Base-by-base conservation (phyloP, 2,888 invertebrate genomes). In the Dusona sp. region DNA sequence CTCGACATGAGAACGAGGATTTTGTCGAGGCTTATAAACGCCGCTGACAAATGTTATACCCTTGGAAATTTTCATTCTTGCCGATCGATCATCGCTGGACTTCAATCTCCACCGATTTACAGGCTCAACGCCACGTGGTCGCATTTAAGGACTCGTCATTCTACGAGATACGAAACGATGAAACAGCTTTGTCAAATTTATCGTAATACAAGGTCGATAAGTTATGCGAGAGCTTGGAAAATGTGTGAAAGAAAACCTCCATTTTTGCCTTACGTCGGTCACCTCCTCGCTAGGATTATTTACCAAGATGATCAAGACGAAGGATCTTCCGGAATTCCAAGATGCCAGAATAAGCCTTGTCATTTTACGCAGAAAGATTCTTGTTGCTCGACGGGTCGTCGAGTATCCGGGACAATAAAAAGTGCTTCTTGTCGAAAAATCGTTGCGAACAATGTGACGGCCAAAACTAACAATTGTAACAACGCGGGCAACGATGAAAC, bases 21-120 rank as follows among this genome's bases (percentile, higher is more conserved):
- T 33, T 92, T 95, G 22, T 94, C 95, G n/a, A 94, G 95, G 79
- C 94, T 95, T 80, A 95, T 96, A 36, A 95, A 95, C 81, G 94
- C 95, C 1, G 95, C 95, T 1, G 93, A 95, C 68, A 95, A 95
- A 85, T 95, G 95, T 86, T 94, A 95, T 88, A 90, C 91, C 25
- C 93, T 95, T 85, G 94, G 95, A 1, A 96, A 95, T 90, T 95
- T 95, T 89, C 95, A 96, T 82, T 95, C 95, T 0, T 95, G 95
- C 78, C 93, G 94, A 81, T 95, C 95, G 13, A 94, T 96, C 57
- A 86, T 96, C 29, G 93, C 94, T 38, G 95, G 95, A 1, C 90
- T 96, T 2, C 95, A 95, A 89, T 94, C 94, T 74, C 95, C 95
- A 1, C 94, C 95, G n/a, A 92, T 96, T 75, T 95, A 95, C 88